Evolutionary conservation across 2,888 invertebrate species (phyloP).

Genomic region (Drosophila quinaria): DNA sequence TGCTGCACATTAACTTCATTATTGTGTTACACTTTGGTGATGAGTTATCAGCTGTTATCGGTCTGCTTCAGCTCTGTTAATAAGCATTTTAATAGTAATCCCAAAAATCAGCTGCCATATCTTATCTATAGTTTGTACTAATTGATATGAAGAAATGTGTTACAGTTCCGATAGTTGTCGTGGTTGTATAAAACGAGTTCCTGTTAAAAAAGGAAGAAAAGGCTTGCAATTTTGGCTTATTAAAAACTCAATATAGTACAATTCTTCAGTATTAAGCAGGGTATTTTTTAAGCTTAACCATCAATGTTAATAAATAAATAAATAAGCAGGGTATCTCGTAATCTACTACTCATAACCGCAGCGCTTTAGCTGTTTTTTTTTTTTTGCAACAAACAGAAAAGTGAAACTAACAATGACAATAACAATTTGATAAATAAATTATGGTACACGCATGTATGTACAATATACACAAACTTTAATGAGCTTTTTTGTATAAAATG

Average conservation of each 20-base stretch:
- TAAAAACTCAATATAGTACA: too few relatives aligned
- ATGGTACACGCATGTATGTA: slow-evolving; percentile 3
- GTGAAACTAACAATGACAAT: slow-evolving; percentile 27
- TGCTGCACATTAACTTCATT: background rate
- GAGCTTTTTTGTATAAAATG: slow-evolving; percentile 8
- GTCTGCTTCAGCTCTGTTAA: background rate
- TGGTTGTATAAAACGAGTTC: background rate
- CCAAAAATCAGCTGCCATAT: slow-evolving; percentile 3
- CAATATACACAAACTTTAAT: background rate
- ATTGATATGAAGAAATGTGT: background rate
- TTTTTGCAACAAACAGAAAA: background rate
- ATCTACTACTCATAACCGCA: background rate
- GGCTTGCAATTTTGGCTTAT: too few relatives aligned
- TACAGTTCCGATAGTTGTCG: background rate
- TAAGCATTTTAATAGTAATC: background rate
- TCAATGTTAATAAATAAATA: too few relatives aligned
- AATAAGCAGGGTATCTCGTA: background rate
- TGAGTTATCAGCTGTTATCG: slow-evolving; percentile 2
- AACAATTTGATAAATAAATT: background rate
- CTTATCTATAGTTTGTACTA: background rate
- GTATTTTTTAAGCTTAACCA: too few relatives aligned
- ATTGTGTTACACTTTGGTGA: background rate
- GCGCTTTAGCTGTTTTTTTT: background rate
- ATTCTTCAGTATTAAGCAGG: too few relatives aligned
- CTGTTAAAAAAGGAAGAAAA: background rate